These are phyloP conservation scores for Elephas maximus DNA, from an alignment of 2,113 vertebrate genomes.

Conservation along the genomic window DNA sequence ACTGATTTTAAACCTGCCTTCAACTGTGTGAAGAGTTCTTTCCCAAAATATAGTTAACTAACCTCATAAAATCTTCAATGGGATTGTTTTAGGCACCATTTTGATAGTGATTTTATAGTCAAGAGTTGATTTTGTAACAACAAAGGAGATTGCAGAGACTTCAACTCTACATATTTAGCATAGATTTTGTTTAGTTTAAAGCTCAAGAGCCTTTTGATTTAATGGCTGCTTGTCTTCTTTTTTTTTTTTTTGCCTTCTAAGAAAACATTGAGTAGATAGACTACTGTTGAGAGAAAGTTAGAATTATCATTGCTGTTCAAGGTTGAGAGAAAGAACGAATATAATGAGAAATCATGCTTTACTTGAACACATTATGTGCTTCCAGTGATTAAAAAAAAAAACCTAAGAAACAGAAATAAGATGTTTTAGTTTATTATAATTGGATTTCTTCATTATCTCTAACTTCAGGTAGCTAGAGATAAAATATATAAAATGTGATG, in stretches of 20 bases:
- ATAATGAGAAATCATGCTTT: background rate
- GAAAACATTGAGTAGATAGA: background rate
- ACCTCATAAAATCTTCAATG: slow-evolving; percentile 1
- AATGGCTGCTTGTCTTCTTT: background rate
- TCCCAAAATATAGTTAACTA: background rate
- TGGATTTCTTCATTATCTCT: background rate
- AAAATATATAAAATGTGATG: slow-evolving; percentile 12
- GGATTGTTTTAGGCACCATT: background rate
- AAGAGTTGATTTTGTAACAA: background rate
- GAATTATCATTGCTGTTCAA: background rate
- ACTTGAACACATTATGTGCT: background rate
- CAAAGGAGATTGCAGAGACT: background rate
- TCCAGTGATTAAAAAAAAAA: background rate
- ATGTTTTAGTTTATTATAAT: slow-evolving; percentile 11
- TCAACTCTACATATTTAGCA: background rate
- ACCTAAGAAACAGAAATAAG: background rate
- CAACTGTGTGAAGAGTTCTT: slow-evolving; percentile 5
- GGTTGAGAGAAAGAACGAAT: background rate
- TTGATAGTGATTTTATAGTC: background rate
- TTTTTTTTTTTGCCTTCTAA: background rate
- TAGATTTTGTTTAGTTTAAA: slow-evolving; percentile 47
- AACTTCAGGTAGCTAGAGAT: background rate
- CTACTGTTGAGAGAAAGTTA: background rate
- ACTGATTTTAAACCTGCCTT: slow-evolving; percentile 7
- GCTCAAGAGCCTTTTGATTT: background rate